Base-by-base conservation (phyloP, 2,113 vertebrate species). In the Poeciliopsis occidentalis region DNA sequence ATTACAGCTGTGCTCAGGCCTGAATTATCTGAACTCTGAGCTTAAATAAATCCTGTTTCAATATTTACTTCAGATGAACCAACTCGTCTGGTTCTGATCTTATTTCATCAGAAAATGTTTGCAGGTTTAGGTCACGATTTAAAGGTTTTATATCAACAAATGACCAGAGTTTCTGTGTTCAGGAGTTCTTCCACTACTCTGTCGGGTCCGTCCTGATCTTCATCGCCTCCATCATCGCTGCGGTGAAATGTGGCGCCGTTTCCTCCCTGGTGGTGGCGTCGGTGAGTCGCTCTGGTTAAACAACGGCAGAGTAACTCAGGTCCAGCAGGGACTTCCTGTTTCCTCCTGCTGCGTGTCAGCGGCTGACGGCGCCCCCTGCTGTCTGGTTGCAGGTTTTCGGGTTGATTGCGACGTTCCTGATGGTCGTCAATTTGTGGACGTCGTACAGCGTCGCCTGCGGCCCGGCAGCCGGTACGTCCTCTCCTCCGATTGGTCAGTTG, bases 181-280 rank as follows among this genome's bases (percentile, higher is more conserved):
- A 99, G 98, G 98, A 98, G 88, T 95, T 98, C 73, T 95, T 99
- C 34, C 97, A 98, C 91, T 98, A 98, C 79, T 85, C 94, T 6
- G 89, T 98, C 0, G 96, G 97, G 6, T 95, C 95, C 15, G 71
- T 97, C 84, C 94, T 99, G 67, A 89, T 98, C 80, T 88, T 97
- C 60, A 96, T 99, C 70, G 97, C 94, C 75, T 97, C 96, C 12
- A 95, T 98, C 64, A 85, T 96, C 6, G 95, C 90, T 3, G 95
- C 95, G 2, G 91, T 95, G 47, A 96, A 93, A 75, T 94, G 92
- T 15, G 12, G 82, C 24, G 92, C 74, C 31, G 41, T 88, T 3
- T 90, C 92, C 0, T 95, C 94, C 29, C 93, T 98, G 51, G 87
- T 96, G 34, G 95, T 93, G 2, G 97, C 93, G 79, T 94, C 96